phyloP scores from a whole-genome alignment of 1,140 invertebrate species.

The Tetragonula clypearis region DNA sequence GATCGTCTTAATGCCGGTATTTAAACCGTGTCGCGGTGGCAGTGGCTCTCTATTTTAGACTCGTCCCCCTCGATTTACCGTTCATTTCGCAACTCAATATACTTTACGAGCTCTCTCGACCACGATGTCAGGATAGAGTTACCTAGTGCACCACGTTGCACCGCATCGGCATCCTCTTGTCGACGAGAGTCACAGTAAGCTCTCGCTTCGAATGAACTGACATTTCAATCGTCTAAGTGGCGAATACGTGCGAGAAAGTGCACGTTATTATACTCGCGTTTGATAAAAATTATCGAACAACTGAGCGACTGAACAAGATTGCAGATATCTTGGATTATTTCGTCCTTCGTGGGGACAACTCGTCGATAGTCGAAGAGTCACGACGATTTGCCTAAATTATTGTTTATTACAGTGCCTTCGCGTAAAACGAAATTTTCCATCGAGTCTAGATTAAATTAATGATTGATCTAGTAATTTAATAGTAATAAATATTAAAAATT shows the following conservation, averaged over 20 bases:
- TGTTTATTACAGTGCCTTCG: too few relatives aligned
- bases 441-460: too few relatives aligned
- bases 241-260: background rate
- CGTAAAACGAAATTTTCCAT: too few relatives aligned
- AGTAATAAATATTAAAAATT: too few relatives aligned
- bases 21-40: slow-evolving; percentile 52
- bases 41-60: slow-evolving; percentile 59
- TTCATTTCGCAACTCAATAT: slow-evolving; percentile 67
- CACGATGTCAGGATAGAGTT: slow-evolving; percentile 42
- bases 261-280: background rate
- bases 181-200: too few relatives aligned
- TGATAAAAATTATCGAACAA: background rate
- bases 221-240: background rate
- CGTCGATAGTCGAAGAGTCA: background rate
- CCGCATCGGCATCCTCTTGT: background rate
- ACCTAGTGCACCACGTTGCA: background rate
- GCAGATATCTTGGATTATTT: background rate
- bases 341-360: background rate
- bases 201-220: background rate
- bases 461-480: too few relatives aligned
- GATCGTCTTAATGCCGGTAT: slow-evolving; percentile 49
- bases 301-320: background rate
- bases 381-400: background rate
- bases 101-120: slow-evolving; percentile 50
- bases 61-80: slow-evolving; percentile 56